Conservation (phyloP, 2,113 vertebrate genomes). For the Sorex fumeus region DNA sequence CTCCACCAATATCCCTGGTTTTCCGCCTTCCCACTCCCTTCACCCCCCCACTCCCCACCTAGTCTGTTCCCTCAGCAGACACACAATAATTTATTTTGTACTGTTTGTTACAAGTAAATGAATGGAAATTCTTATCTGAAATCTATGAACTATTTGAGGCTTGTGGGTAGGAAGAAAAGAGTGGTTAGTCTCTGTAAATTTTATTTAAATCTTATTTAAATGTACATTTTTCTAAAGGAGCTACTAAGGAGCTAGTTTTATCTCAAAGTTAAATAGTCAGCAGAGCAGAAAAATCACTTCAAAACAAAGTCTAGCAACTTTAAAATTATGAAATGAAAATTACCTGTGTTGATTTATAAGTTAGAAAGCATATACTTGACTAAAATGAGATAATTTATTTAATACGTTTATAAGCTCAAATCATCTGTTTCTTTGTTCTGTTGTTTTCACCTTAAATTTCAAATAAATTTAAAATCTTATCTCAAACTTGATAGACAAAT, state of each 20-base stretch:
- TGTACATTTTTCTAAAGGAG: neutral
- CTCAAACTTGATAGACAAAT: conserved; percentile 48
- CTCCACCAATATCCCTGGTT: too few relatives aligned
- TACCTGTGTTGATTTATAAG: neutral
- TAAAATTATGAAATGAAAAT: conserved; percentile 60
- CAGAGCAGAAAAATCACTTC: neutral
- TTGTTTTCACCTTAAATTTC: conserved; percentile 69
- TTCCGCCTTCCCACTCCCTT: too few relatives aligned
- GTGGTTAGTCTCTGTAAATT: neutral
- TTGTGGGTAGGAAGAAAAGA: neutral
- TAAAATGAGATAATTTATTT: conserved; percentile 18
- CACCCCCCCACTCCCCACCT: too few relatives aligned
- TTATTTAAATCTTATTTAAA: conserved; percentile 59
- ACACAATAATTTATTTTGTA: too few relatives aligned
- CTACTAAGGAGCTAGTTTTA: neutral
- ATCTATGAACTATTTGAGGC: conserved; percentile 21
- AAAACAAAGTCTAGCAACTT: conserved; percentile 24
- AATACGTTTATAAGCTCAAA: conserved; percentile 56
- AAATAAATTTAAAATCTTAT: conserved; percentile 62
- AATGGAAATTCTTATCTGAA: conserved; percentile 61
- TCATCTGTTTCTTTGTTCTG: conserved; percentile 36
- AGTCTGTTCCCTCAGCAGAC: too few relatives aligned
- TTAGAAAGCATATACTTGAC: conserved; percentile 26
- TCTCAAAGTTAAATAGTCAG: neutral
- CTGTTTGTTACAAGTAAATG: too few relatives aligned